Evolutionary conservation across 2,888 invertebrate species (phyloP).

Genomic region (Myopa testacea): DNA sequence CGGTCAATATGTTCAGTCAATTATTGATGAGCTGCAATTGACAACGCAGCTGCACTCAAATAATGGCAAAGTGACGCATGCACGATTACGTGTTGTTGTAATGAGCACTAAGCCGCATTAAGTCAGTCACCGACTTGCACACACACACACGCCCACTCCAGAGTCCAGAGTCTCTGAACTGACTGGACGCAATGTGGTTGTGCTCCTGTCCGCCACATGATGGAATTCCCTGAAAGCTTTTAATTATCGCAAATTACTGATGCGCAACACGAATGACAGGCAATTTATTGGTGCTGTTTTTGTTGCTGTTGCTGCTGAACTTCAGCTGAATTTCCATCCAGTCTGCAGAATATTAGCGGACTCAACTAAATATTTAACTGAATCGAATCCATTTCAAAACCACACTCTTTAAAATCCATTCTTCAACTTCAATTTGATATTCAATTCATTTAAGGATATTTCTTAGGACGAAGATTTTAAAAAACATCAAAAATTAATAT

Average conservation of each 20-base stretch:
- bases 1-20: constrained; percentile 1
- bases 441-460: no score
- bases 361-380: no score
- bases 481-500: no score
- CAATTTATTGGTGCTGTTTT: neutral
- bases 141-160: neutral
- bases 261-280: neutral
- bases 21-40: constrained; percentile 16
- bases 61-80: neutral
- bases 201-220: neutral
- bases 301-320: neutral
- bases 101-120: neutral
- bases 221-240: neutral
- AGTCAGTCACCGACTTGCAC: neutral
- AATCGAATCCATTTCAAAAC: no score
- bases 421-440: no score
- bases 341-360: no score
- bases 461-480: no score
- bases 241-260: neutral
- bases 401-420: no score
- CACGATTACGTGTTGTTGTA: neutral
- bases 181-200: neutral
- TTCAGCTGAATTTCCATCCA: no score
- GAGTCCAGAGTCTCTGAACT: neutral
- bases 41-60: neutral